Conservation (phyloP, 2,888 invertebrate species). For the Rhorus exstirpatorius region DNA sequence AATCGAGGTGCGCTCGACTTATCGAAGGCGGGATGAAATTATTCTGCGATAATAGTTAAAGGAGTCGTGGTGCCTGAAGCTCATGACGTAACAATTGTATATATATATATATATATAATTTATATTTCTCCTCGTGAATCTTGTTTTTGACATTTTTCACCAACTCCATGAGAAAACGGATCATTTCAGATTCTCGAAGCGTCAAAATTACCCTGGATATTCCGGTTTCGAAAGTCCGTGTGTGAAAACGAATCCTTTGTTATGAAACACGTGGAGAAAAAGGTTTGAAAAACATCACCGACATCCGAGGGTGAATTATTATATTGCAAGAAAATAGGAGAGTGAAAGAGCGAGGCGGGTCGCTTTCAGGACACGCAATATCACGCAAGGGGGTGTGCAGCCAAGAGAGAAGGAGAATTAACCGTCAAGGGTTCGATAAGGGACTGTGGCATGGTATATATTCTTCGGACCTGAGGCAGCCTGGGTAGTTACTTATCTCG, state of each 20-base stretch:
- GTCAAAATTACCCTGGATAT: constrained; percentile 53
- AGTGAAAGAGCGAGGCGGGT: constrained; percentile 5
- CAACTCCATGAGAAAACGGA: constrained; percentile 37
- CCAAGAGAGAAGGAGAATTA: constrained; percentile 46
- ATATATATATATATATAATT: too few relatives aligned
- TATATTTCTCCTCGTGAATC: constrained; percentile 20
- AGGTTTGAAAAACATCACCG: constrained; percentile 33
- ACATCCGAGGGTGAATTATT: constrained; percentile 48
- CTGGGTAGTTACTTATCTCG: constrained; percentile 56
- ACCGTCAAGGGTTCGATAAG: constrained; percentile 53
- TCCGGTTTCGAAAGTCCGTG: constrained; percentile 24
- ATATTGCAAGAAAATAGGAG: constrained; percentile 33
- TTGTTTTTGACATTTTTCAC: constrained; percentile 29
- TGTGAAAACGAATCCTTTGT: constrained; percentile 43
- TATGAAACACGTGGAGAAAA: neutral
- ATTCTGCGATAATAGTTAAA: too few relatives aligned
- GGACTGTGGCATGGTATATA: constrained; percentile 36
- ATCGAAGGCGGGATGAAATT: too few relatives aligned
- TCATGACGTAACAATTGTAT: neutral
- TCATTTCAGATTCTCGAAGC: constrained; percentile 39
- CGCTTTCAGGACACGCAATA: constrained; percentile 2
- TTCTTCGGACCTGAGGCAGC: constrained; percentile 41
- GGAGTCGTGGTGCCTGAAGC: neutral
- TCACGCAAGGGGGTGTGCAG: constrained; percentile 9
- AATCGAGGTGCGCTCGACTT: too few relatives aligned